Base-by-base conservation (phyloP, 2,888 invertebrate species). In the Pammene aurita region DNA sequence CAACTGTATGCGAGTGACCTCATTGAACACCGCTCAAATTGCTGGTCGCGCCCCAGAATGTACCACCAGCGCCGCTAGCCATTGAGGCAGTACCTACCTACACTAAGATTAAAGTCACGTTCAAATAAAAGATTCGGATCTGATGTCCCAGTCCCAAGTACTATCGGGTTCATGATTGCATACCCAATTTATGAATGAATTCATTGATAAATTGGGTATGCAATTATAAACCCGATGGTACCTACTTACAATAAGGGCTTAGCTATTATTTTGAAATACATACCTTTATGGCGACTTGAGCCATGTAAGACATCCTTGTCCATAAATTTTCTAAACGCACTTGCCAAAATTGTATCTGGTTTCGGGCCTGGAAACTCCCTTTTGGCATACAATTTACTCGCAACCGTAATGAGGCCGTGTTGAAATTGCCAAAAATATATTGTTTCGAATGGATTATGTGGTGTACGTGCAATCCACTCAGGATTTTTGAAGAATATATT, bases 361-460 rank as follows among this genome's bases (percentile, higher is more conserved):
- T 85, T 87, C 11, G 78, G 78, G 2, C 81, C 83, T 7, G 87
- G 85, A 42, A 90, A 73, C 54, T 81, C 74, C 68, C 76, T 83
- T 75, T 87, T 87, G 1, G 88, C 84, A 75, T 93, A 93, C 18
- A 94, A 74, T 73, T 83, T 85, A 80, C 87, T 91, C 2, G 94
- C 89, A 35, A 93, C 85, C 48, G 93, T 87, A 70, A 95, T 84
- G 11, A 95, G 74, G 44, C 93, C 91, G 71, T 94, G 94, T 44
- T 94, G 67, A 80, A 94, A 94, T 80, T 95, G 95, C 94, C 94
- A 95, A 76, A 93, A 94, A 79, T 94, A 93, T 75, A 95, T 90
- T 74, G 88, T 91, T 75, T 94, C 94, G 76, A 94, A 94, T 0
- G 95, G 95, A 76, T 92, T 77, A 74, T 94, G 93, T 0, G 87